Evolutionary conservation across 2,888 invertebrate species (phyloP).

Genomic region (Melanophora roralis): DNA sequence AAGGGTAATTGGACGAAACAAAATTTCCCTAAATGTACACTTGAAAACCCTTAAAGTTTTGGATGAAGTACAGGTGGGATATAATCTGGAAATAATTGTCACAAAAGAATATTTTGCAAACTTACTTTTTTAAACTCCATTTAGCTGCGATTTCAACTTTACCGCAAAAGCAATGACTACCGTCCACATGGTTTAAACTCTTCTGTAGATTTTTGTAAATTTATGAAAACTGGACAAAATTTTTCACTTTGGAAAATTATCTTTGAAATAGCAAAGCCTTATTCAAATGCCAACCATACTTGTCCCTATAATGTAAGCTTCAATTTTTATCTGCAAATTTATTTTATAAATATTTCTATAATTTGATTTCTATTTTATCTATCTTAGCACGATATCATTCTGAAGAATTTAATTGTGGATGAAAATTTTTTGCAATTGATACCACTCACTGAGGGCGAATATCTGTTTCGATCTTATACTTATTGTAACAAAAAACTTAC

Average conservation of each 20-base stretch:
- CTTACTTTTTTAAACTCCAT: neutral
- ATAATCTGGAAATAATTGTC: neutral
- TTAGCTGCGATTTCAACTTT: neutral
- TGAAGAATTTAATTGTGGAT: neutral
- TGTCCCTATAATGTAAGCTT: neutral
- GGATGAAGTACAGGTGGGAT: neutral
- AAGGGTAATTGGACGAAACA: no score
- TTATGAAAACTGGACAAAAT: neutral
- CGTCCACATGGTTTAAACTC: slow-evolving; percentile 22
- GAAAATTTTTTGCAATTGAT: neutral
- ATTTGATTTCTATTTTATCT: no score
- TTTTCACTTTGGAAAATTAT: neutral
- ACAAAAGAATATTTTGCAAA: neutral
- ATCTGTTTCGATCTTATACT: neutral
- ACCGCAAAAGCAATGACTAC: slow-evolving; percentile 22
- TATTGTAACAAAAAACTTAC: neutral
- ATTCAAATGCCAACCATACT: neutral
- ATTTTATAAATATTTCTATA: no score
- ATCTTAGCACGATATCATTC: neutral
- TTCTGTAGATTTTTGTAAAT: slow-evolving; percentile 4
- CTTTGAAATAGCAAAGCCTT: neutral
- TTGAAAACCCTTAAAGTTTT: neutral
- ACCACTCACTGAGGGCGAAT: neutral
- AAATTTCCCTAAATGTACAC: no score
- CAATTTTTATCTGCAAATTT: no score